Conservation (phyloP, 2,888 invertebrate species). For the Drosophila hamatofila region DNA sequence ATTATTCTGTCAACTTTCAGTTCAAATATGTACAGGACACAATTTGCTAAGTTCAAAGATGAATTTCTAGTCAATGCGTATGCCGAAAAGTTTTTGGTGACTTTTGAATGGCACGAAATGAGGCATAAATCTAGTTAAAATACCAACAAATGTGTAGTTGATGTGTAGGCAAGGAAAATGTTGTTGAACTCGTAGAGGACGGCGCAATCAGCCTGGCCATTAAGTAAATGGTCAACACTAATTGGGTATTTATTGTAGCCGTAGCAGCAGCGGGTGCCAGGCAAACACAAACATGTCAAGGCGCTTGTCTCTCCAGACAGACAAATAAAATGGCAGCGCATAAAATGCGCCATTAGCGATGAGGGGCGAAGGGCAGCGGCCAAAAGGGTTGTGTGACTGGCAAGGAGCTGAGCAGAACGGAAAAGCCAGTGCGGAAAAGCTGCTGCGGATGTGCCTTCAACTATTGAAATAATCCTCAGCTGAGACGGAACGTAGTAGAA, state of each 20-base stretch:
- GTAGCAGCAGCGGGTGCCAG: slow-evolving; percentile 23
- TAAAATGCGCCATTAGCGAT: slow-evolving; percentile 76
- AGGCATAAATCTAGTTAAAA: slow-evolving; percentile 18
- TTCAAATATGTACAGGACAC: neutral
- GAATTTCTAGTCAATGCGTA: neutral
- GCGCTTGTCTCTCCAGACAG: slow-evolving; percentile 54
- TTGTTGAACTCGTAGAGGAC: neutral
- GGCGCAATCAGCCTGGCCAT: slow-evolving; percentile 57
- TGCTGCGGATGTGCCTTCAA: slow-evolving; percentile 75
- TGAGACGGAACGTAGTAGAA: slow-evolving; percentile 42
- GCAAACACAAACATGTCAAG: slow-evolving; percentile 70
- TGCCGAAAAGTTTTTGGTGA: neutral
- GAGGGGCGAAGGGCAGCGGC: slow-evolving; percentile 16
- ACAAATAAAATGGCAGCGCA: slow-evolving; percentile 68
- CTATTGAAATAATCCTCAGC: slow-evolving; percentile 74
- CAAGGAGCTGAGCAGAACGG: slow-evolving; percentile 32
- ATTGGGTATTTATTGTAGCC: slow-evolving; percentile 75
- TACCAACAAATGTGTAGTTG: slow-evolving; percentile 23
- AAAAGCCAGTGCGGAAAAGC: slow-evolving; percentile 67
- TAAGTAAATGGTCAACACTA: slow-evolving; percentile 74
- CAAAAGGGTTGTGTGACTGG: slow-evolving; percentile 20
- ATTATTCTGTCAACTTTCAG: neutral
- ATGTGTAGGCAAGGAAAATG: slow-evolving; percentile 7
- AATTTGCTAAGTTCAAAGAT: neutral
- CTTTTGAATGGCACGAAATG: slow-evolving; percentile 1